These are phyloP conservation scores for Corvus hawaiiensis DNA, from an alignment of 2,113 vertebrate genomes.

Conservation along the genomic window DNA sequence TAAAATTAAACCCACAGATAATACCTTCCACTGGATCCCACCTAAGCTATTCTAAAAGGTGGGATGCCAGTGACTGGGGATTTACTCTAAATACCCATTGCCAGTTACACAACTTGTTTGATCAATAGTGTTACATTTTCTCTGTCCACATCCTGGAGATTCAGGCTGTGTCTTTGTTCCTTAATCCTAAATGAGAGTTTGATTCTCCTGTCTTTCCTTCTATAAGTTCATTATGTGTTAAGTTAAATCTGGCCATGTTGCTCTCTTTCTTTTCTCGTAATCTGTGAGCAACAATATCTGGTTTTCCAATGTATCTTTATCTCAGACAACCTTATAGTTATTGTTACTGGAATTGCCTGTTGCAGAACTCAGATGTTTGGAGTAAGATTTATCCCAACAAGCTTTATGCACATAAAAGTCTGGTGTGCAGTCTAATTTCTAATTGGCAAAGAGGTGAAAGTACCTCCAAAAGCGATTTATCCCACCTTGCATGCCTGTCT, in stretches of 20 bases:
- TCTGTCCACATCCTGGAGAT: neutral
- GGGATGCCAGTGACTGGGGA: neutral
- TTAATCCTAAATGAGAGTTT: neutral
- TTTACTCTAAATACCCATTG: neutral
- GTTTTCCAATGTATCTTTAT: neutral
- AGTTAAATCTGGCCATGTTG: neutral
- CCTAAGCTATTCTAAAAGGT: neutral
- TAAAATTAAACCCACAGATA: neutral
- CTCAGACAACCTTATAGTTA: neutral
- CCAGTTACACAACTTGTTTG: neutral
- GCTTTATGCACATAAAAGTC: neutral
- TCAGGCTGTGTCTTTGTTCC: neutral
- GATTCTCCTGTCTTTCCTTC: neutral
- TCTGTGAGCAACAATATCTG: neutral
- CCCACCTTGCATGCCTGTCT: neutral
- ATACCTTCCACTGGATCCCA: neutral
- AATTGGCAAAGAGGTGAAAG: neutral
- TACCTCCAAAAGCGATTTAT: neutral
- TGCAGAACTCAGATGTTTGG: neutral
- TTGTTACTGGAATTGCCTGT: neutral
- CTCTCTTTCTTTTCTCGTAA: neutral
- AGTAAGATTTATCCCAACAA: slow-evolving; percentile 3
- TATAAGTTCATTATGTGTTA: neutral
- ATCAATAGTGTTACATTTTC: neutral
- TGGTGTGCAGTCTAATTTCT: neutral